A percentile compares a stretch with the other conserved stretches of the same genome.
Conservation (phyloP, 2,113 vertebrate genomes). For the Ictalurus furcatus region DNA sequence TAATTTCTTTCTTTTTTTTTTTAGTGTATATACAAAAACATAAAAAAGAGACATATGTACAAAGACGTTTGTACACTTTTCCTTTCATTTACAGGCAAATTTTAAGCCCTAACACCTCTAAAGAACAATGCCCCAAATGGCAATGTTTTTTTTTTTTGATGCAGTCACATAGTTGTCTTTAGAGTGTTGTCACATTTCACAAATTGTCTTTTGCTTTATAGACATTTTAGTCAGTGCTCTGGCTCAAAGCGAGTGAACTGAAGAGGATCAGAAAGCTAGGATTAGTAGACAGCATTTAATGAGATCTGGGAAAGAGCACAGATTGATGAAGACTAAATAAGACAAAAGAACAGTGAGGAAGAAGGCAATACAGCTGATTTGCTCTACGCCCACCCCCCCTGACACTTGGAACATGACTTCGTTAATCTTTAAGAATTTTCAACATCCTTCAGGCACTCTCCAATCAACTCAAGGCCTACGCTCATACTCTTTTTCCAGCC, state of each 20-base stretch:
- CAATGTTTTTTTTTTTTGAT: neutral
- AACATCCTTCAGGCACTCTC: slow-evolving; percentile 19
- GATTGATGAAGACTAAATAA: slow-evolving; percentile 37
- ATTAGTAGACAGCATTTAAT: slow-evolving; percentile 22
- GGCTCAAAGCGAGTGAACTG: slow-evolving; percentile 27
- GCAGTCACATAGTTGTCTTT: slow-evolving; percentile 10
- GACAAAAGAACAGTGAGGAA: neutral
- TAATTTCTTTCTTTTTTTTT: neutral
- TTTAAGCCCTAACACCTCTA: neutral
- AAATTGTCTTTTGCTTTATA: slow-evolving; percentile 17
- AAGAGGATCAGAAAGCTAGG: slow-evolving; percentile 26
- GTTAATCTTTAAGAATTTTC: slow-evolving; percentile 27
- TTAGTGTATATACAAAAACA: too few relatives aligned
- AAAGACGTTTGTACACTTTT: neutral
- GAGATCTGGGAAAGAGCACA: slow-evolving; percentile 18
- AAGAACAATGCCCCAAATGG: neutral
- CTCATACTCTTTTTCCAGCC: slow-evolving; percentile 20
- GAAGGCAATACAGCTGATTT: slow-evolving; percentile 15
- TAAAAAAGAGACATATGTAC: neutral
- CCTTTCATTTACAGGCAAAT: neutral
- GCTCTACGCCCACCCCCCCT: neutral
- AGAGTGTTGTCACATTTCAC: slow-evolving; percentile 22
- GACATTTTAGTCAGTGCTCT: slow-evolving; percentile 8
- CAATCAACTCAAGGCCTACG: slow-evolving; percentile 18
- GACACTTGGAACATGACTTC: neutral